These are phyloP conservation scores for Drosophila melanica DNA, from an alignment of 1,140 invertebrate species.

Conservation along the genomic window DNA sequence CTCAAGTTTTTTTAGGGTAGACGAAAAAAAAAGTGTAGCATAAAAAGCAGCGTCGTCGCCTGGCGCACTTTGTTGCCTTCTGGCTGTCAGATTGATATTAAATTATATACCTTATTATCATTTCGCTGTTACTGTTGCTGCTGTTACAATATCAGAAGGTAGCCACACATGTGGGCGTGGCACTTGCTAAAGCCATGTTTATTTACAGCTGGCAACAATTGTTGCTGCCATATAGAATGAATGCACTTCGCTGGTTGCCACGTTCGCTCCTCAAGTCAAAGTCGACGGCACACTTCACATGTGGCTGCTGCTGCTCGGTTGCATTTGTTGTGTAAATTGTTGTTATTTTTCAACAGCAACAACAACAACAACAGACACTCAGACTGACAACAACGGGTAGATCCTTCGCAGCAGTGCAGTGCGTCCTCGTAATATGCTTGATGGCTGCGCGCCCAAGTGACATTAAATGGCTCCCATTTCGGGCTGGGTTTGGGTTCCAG, in stretches of 20 bases:
- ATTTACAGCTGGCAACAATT: slow-evolving; percentile 81
- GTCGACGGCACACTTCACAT: slow-evolving; percentile 75
- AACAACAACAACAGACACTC: slow-evolving; percentile 38
- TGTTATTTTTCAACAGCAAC: slow-evolving; percentile 64
- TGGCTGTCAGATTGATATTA: slow-evolving; percentile 82
- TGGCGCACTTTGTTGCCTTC: slow-evolving; percentile 79
- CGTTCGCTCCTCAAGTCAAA: slow-evolving; percentile 57
- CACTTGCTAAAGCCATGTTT: slow-evolving; percentile 69
- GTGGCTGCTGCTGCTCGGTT: slow-evolving; percentile 52
- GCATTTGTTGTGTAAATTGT: slow-evolving; percentile 79
- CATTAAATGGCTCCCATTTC: slow-evolving; percentile 75
- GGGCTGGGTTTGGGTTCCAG: slow-evolving; percentile 28
- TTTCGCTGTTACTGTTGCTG: slow-evolving; percentile 51
- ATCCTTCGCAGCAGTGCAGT: slow-evolving; percentile 24
- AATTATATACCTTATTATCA: slow-evolving; percentile 83
- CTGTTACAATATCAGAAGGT: slow-evolving; percentile 41
- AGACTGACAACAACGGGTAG: slow-evolving; percentile 11
- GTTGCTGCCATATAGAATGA: slow-evolving; percentile 63
- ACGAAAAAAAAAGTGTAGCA: slow-evolving; percentile 59
- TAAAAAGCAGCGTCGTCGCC: slow-evolving; percentile 52
- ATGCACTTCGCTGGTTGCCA: slow-evolving; percentile 65
- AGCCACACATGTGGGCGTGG: slow-evolving; percentile 41
- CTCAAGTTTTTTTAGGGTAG: slow-evolving; percentile 30
- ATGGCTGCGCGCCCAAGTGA: slow-evolving; percentile 75
- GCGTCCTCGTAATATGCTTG: slow-evolving; percentile 71